Evolutionary conservation across 2,797 vertebrate species (phyloP).

Genomic region (Vireo griseus): DNA sequence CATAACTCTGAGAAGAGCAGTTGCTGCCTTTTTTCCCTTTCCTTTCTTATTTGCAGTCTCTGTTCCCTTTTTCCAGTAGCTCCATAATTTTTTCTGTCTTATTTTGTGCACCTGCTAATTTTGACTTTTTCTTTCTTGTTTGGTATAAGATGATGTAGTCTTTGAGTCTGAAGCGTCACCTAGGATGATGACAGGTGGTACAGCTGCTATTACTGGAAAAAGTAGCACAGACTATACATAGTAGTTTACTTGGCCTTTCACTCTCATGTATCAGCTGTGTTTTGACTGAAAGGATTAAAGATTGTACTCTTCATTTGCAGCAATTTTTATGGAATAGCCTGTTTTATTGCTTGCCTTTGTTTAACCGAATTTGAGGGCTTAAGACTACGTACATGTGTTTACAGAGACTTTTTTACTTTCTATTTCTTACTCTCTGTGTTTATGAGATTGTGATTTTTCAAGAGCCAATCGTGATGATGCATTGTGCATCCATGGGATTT

Average conservation of each 20-base stretch:
- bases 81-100: background rate
- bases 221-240: background rate
- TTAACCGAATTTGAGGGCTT: background rate
- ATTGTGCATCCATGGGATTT: background rate
- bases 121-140: background rate
- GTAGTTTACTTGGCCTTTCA: background rate
- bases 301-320: background rate
- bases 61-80: background rate
- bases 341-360: background rate
- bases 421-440: background rate
- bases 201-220: background rate
- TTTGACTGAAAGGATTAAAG: background rate
- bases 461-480: background rate
- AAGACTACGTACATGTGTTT: background rate
- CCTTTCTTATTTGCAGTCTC: background rate
- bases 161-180: background rate
- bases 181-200: background rate
- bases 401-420: background rate
- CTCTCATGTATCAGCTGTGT: background rate
- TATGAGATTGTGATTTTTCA: background rate
- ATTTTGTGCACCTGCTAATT: background rate
- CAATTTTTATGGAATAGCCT: background rate
- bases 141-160: background rate
- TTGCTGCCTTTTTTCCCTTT: background rate
- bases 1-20: background rate